Conservation (phyloP, 2,797 vertebrate genomes). For the Psittacula echo region DNA sequence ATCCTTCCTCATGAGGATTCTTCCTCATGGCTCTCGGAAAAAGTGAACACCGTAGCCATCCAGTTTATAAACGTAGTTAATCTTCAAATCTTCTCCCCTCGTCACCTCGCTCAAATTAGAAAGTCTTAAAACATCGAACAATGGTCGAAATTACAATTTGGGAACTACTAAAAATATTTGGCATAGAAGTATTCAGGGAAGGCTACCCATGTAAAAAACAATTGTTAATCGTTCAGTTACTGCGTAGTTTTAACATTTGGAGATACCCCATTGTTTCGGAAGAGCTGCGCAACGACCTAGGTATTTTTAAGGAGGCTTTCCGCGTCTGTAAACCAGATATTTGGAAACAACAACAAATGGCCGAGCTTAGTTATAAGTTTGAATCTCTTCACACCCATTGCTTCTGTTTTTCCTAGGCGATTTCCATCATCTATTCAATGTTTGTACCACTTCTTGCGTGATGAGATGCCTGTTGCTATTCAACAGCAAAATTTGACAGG, state of each 20-base stretch:
- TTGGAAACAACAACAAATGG: background rate
- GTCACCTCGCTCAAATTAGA: too few relatives aligned
- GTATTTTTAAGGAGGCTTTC: background rate
- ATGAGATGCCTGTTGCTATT: background rate
- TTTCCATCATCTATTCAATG: fast-evolving
- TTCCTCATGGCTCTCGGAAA: fast-evolving
- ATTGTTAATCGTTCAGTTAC: background rate
- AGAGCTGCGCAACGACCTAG: fast-evolving
- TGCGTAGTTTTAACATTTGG: background rate
- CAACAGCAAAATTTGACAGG: background rate
- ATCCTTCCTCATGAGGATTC: background rate
- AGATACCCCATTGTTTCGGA: background rate
- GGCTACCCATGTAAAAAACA: background rate
- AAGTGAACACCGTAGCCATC: background rate
- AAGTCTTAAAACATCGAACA: background rate
- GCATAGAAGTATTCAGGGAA: background rate
- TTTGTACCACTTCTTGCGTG: fast-evolving
- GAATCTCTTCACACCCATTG: background rate
- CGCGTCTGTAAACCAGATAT: background rate
- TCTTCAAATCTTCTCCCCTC: background rate
- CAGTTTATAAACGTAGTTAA: background rate
- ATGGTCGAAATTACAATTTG: too few relatives aligned
- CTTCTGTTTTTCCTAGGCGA: fast-evolving
- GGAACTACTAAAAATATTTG: background rate
- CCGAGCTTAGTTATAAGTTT: fast-evolving